These are phyloP conservation scores for Mimachlamys varia DNA, from an alignment of 2,888 invertebrate species.

Conservation along the genomic window DNA sequence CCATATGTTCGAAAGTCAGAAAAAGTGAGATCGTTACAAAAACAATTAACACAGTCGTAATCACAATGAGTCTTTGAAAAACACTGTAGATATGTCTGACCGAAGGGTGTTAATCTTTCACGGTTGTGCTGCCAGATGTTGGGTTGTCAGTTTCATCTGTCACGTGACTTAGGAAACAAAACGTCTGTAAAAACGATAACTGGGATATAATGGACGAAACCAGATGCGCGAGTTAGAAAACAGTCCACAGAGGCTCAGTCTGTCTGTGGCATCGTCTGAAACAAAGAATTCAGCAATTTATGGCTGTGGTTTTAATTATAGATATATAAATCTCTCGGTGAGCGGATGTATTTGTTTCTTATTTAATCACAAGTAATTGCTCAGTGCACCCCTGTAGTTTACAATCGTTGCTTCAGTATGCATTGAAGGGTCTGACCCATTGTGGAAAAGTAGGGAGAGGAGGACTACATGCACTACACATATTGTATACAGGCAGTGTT, in stretches of 20 bases:
- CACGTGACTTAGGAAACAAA: not conserved
- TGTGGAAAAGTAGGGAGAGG: not conserved
- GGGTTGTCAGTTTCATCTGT: constrained; percentile 19
- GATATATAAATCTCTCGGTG: not conserved
- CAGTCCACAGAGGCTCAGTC: not conserved
- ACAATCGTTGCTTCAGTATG: not conserved
- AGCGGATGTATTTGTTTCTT: not conserved
- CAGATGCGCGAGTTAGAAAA: not conserved
- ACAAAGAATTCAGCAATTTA: not conserved
- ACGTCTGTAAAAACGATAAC: not conserved
- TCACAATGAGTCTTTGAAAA: not conserved
- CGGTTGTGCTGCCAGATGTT: constrained; percentile 24
- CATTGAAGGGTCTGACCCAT: not conserved
- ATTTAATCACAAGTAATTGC: not conserved
- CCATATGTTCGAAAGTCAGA: not conserved
- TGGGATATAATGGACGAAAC: not conserved
- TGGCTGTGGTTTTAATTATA: constrained; percentile 18
- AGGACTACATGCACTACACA: not conserved
- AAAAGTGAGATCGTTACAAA: too few relatives aligned
- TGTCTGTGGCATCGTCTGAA: not conserved
- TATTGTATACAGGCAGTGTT: not conserved
- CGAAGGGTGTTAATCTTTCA: constrained; percentile 17
- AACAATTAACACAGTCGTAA: not conserved
- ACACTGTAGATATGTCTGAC: not conserved
- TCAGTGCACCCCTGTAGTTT: too few relatives aligned